Percentiles rank a stretch among this genome's conserved stretches.
These are phyloP conservation scores for Megaustenia siamemsis DNA, from an alignment of 2,888 invertebrate species.

Conservation along the genomic window DNA sequence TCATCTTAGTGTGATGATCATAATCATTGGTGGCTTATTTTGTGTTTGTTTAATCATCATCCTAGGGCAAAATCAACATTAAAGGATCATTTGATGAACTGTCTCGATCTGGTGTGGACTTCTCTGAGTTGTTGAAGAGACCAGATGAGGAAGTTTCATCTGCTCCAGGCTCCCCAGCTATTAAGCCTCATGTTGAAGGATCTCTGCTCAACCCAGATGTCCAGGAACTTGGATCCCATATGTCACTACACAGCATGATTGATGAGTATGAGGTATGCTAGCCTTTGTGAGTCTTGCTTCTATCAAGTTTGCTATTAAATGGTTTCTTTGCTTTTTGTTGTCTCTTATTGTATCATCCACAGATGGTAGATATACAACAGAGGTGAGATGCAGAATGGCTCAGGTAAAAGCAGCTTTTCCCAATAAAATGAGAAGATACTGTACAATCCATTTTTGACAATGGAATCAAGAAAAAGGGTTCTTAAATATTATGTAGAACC, in stretches of 20 bases:
- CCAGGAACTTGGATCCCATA: constrained; percentile 63
- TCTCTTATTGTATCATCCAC: no score
- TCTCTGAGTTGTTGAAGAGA: constrained; percentile 73
- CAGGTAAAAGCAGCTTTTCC: no score
- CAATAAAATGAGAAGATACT: not conserved
- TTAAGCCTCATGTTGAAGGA: not conserved
- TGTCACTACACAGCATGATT: constrained; percentile 68
- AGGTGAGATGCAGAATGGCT: no score
- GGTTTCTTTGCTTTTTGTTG: no score
- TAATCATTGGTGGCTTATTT: no score
- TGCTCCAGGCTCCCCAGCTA: not conserved
- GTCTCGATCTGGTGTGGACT: constrained; percentile 74
- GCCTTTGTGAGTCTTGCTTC: not conserved
- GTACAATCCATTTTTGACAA: not conserved
- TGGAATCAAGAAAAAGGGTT: no score
- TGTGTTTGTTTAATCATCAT: no score
- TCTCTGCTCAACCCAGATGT: not conserved
- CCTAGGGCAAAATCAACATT: constrained; percentile 75
- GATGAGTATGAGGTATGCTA: constrained; percentile 70
- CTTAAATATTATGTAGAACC: no score
- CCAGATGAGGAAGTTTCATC: constrained; percentile 66
- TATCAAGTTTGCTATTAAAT: not conserved
- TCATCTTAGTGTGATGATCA: no score
- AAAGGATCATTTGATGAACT: constrained; percentile 77
- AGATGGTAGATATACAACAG: no score